Percentiles rank a stretch among this genome's conserved stretches.
phyloP scores from a whole-genome alignment of 2,113 vertebrate species.

The Myocastor coypus region DNA sequence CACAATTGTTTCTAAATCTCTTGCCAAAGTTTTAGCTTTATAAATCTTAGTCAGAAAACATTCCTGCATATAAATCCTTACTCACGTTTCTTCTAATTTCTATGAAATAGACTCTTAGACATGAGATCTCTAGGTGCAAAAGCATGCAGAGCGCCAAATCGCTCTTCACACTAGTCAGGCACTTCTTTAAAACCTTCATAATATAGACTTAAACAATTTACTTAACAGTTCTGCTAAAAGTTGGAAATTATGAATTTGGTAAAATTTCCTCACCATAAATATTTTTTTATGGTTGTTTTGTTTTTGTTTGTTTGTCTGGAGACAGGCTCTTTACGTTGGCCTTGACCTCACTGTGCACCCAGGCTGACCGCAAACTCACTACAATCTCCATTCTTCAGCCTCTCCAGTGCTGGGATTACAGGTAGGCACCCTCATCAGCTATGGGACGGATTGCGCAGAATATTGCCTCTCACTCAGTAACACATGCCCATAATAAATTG shows the following conservation, averaged over 20 bases:
- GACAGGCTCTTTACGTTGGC: neutral
- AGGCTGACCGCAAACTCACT: neutral
- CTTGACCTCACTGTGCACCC: neutral
- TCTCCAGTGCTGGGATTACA: neutral
- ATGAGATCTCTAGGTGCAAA: neutral
- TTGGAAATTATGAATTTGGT: neutral
- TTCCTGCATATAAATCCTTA: neutral
- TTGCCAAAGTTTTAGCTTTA: slow-evolving; percentile 47
- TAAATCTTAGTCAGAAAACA: neutral
- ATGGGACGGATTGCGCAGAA: neutral
- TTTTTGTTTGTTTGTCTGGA: neutral
- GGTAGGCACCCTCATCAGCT: neutral
- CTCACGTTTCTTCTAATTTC: neutral
- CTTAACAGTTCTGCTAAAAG: neutral
- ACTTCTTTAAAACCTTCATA: neutral
- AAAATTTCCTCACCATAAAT: neutral
- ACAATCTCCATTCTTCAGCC: neutral
- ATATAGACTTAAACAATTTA: neutral
- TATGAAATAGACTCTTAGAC: neutral
- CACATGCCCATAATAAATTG: neutral
- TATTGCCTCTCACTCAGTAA: neutral
- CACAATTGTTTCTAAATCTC: neutral
- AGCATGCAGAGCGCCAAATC: neutral
- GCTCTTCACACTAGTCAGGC: neutral
- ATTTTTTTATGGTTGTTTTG: neutral